These are phyloP conservation scores for Tupaia chinensis DNA, from an alignment of 2,113 vertebrate species.

Conservation along the genomic window DNA sequence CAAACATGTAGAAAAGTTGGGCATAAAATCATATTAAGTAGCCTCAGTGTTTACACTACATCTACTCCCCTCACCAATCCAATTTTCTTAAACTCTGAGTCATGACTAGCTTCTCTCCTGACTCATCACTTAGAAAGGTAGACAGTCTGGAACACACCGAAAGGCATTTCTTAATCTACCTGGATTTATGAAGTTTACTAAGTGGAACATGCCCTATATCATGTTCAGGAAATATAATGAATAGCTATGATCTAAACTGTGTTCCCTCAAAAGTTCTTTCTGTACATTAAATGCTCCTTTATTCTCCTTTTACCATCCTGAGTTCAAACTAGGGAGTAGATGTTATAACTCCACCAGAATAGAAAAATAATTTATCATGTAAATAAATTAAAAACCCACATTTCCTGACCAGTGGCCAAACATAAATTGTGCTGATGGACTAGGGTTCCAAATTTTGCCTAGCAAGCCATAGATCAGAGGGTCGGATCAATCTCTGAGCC, in stretches of 20 bases:
- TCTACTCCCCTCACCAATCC: neutral
- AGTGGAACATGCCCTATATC: conserved; percentile 7
- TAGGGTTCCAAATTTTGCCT: conserved; percentile 38
- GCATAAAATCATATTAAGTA: conserved; percentile 30
- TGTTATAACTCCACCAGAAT: neutral
- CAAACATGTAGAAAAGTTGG: neutral
- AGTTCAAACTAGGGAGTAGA: neutral
- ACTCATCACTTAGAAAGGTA: conserved; percentile 74
- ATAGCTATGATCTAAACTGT: conserved; percentile 17
- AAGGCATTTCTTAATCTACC: conserved; percentile 59
- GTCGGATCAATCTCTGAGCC: neutral
- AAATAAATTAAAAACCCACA: conserved; percentile 42
- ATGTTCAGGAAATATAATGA: conserved; percentile 5
- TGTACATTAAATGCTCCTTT: neutral
- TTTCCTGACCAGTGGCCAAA: conserved; percentile 54
- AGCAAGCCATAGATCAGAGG: neutral
- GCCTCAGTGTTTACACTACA: neutral
- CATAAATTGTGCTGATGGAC: conserved; percentile 2
- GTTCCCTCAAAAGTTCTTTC: conserved; percentile 21
- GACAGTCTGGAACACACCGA: conserved; percentile 72
- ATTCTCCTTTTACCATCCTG: neutral
- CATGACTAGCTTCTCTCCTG: conserved; percentile 67
- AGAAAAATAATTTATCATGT: conserved; percentile 16
- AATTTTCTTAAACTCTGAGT: conserved; percentile 70
- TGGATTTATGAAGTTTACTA: conserved; percentile 58